These are phyloP conservation scores for Oncorhynchus tshawytscha DNA, from an alignment of 2,113 vertebrate genomes.

Conservation along the genomic window DNA sequence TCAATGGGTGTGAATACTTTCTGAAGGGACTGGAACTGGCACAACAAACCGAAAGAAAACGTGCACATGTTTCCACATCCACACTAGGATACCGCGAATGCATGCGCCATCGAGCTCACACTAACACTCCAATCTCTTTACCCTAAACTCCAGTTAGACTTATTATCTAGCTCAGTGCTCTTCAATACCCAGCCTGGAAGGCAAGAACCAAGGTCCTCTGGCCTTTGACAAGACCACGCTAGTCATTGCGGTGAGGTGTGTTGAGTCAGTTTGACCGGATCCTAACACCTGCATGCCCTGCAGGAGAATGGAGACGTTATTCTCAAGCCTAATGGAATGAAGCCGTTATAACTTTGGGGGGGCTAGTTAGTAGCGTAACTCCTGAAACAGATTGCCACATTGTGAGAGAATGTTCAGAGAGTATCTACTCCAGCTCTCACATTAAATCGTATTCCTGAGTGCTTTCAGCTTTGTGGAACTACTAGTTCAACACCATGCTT, in stretches of 20 bases:
- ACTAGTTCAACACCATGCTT: too few relatives aligned
- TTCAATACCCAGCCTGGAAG: slow-evolving; percentile 23
- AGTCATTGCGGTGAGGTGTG: slow-evolving; percentile 41
- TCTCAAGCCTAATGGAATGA: background rate
- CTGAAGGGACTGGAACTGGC: too few relatives aligned
- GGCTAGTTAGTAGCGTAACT: background rate
- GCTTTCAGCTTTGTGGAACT: too few relatives aligned
- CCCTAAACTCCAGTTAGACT: background rate
- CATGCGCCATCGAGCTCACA: too few relatives aligned
- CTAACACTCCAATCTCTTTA: too few relatives aligned
- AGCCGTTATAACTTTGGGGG: background rate
- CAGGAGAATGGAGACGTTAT: slow-evolving; percentile 3
- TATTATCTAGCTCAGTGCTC: background rate
- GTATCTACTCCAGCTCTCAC: too few relatives aligned
- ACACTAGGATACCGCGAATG: too few relatives aligned
- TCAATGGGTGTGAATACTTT: too few relatives aligned
- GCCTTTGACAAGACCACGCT: slow-evolving; percentile 39
- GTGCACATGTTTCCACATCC: too few relatives aligned
- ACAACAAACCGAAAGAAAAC: too few relatives aligned
- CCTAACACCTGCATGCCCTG: slow-evolving; percentile 45
- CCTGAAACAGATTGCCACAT: background rate
- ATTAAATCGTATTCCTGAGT: too few relatives aligned
- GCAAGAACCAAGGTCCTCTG: slow-evolving; percentile 25
- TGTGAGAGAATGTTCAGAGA: too few relatives aligned
- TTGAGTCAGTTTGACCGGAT: slow-evolving; percentile 42